A percentile compares a stretch with the other conserved stretches of the same genome.
These are phyloP conservation scores for Mesaphorura yosii DNA, from an alignment of 1,140 invertebrate genomes.

Conservation along the genomic window DNA sequence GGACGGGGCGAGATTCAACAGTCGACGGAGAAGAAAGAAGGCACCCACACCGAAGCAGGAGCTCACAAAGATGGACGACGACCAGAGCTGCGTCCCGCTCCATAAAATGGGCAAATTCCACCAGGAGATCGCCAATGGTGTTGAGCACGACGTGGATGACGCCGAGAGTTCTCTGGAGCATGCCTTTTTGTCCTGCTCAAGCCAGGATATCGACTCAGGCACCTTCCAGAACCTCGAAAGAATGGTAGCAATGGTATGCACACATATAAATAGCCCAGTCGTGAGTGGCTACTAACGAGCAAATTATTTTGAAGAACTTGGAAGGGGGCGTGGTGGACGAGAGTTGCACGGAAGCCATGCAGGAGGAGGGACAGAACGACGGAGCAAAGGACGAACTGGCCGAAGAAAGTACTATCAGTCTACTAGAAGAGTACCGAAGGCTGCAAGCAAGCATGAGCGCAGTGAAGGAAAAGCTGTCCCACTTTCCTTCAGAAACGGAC, in stretches of 20 bases:
- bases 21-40: constrained; percentile 12
- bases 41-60: not conserved
- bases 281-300: too few species aligned
- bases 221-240: constrained; percentile 13
- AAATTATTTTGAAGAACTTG: too few species aligned
- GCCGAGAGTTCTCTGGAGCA: constrained; percentile 20
- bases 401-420: too few species aligned
- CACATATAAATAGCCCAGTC: too few species aligned
- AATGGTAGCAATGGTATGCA: constrained; percentile 21
- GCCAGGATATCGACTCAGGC: constrained; percentile 15
- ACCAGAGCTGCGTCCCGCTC: constrained; percentile 7
- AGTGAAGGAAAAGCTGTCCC: too few species aligned
- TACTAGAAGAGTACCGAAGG: too few species aligned
- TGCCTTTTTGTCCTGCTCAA: constrained; percentile 1
- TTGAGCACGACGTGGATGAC: constrained; percentile 21
- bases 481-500: too few species aligned
- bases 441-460: too few species aligned
- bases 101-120: constrained; percentile 23
- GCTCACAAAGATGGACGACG: not conserved
- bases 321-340: too few species aligned
- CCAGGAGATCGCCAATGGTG: constrained; percentile 1
- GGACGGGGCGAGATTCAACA: constrained; percentile 9
- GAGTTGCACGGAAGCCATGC: too few species aligned
- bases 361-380: too few species aligned
- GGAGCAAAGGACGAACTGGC: too few species aligned